phyloP scores from a whole-genome alignment of 2,113 vertebrate species.

The Chamaea fasciata region DNA sequence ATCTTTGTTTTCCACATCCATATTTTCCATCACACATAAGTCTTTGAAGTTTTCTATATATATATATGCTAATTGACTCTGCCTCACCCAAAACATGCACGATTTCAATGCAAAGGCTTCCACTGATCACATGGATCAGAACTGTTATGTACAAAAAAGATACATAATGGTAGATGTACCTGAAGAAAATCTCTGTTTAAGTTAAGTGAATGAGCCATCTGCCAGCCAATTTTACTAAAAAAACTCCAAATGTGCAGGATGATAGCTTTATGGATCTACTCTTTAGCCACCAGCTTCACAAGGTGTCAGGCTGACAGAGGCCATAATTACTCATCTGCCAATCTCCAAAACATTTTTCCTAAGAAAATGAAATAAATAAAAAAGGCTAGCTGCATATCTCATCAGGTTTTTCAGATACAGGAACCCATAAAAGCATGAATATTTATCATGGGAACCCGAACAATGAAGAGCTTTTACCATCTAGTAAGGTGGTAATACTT shows the following conservation, averaged over 20 bases:
- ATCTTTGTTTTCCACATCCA: not conserved
- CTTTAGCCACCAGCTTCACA: not conserved
- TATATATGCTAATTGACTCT: not conserved
- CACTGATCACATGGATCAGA: not conserved
- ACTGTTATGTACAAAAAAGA: not conserved
- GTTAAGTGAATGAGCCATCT: not conserved
- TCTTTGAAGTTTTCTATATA: not conserved
- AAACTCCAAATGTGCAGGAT: not conserved
- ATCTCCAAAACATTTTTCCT: not conserved
- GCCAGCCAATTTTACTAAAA: not conserved
- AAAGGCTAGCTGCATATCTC: not conserved
- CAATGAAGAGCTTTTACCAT: not conserved
- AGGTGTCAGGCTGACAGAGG: not conserved
- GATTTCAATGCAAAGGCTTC: not conserved
- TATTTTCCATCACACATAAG: not conserved
- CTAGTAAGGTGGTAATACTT: not conserved
- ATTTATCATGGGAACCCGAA: not conserved
- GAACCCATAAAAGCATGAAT: not conserved
- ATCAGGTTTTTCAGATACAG: not conserved
- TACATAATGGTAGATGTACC: not conserved
- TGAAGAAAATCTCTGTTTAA: not conserved
- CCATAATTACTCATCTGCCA: not conserved
- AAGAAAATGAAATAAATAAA: not conserved
- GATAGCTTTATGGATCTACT: not conserved
- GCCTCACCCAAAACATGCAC: not conserved